Evolutionary conservation across 2,888 invertebrate species (phyloP), one percentile per base, ranked within the genome.

Genomic region (Pristionchus exspectatus): DNA sequence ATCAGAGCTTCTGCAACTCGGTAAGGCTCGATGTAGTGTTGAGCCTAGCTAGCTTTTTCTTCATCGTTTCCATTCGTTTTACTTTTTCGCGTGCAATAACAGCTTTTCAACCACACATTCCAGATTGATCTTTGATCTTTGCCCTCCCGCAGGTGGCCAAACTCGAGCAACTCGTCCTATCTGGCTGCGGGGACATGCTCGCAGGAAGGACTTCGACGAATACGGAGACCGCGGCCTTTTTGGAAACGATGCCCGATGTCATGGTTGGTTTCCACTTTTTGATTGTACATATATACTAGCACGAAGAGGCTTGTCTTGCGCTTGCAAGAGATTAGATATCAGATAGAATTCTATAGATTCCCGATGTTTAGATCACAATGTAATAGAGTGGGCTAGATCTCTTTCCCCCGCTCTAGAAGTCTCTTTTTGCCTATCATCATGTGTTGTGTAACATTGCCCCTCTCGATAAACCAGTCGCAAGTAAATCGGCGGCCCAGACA

Each of bases 181-280:
- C 93, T 18, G 98, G 98, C 0, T 97, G 98, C 95, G 98, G 98
- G 1, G 96, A 97, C 90, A 97, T 97, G 87, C 90, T 95, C n/a
- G 91, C 97, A 50, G 96, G 96, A 87, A 96, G 97, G 66, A 96
- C 96, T 30, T 91, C 94, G 9, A 92, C 90, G 54, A 92, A 95
- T 90, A 88, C 94, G 1, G 95, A 95, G 33, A 92, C 94, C 0
- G 88, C 91, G n/a, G 90, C 90, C 24, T 95, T 95, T 91, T 89
- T 95, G 54, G 93, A 93, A 66, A 90, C 89, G 56, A 81, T 93
- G 30, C 92, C 92, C 0, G 92, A 92, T 27, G 93, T 92, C 87
- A 91, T 93, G 92, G 93, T 93, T 86, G 88, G 90, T 38, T 24
- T n/a, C 74, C 16, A 54, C 77, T n/a, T n/a, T n/a, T n/a, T n/a